phyloP scores from a whole-genome alignment of 2,113 vertebrate species.

The Solea senegalensis region DNA sequence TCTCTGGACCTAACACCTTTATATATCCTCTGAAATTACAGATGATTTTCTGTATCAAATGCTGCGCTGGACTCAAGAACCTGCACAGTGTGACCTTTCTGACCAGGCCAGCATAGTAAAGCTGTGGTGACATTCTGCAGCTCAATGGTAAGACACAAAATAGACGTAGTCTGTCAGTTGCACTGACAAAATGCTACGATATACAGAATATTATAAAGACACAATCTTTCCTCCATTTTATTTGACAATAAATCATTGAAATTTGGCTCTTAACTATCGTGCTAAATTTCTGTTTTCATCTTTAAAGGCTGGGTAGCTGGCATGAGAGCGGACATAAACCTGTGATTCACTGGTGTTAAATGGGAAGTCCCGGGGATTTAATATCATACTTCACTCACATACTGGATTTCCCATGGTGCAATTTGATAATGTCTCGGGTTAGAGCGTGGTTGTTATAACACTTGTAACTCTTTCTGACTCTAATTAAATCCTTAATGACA shows the following conservation, averaged over 20 bases:
- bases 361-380: not conserved
- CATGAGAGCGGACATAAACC: no score
- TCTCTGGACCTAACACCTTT: not conserved
- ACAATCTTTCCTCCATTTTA: no score
- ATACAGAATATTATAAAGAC: no score
- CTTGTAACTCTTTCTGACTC: not conserved
- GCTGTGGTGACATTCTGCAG: no score
- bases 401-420: not conserved
- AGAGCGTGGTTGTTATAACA: not conserved
- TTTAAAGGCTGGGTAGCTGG: no score
- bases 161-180: no score
- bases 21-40: conserved; percentile 23
- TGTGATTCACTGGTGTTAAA: not conserved
- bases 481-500: no score
- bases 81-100: conserved; percentile 3
- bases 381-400: not conserved
- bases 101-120: not conserved
- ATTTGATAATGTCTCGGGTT: not conserved
- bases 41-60: conserved; percentile 29
- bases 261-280: no score
- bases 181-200: no score
- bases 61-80: conserved; percentile 5
- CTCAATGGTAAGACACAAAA: no score
- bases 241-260: no score
- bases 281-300: no score